Base-by-base conservation (phyloP, 2,113 vertebrate genomes). In the Desmodus rotundus region DNA sequence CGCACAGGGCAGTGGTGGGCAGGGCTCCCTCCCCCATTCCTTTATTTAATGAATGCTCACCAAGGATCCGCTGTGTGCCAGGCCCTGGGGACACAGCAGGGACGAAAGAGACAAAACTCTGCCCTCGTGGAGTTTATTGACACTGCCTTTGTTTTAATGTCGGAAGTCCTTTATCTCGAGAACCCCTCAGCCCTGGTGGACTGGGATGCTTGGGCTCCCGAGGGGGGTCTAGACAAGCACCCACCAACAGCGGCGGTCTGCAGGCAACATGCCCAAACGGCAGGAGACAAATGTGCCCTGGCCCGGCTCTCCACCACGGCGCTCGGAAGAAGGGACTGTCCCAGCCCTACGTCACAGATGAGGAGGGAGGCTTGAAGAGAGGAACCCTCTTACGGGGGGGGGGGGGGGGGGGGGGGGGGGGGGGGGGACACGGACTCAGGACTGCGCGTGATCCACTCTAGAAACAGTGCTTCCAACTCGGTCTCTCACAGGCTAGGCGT, bases 221-320 rank as follows among this genome's bases (percentile, higher is more conserved):
- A 36, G 58, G 22, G 33, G 12, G 0, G 50, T 19, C 50, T 33
- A 47, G 54, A 31, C 6, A n/a, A 24, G 52, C 19, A n/a, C 13
- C 20, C 24, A 41, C 74, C 22, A 2, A 5, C 8, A 47, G 47
- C 1, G 16, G 36, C 4, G 20, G 24, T 7, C 87, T 41, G 19
- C 26, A 61, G n/a, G 45, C 5, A 13, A 24, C 47, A 3, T 4
- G 0, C 43, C 16, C 12, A 36, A 36, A 31, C 1, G 16, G 58
- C 6, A 28, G 45, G 50, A 38, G 0, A 47, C 89, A 16, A 1
- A 38, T 0, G 1, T 3, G 28, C 19, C 0, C 8, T 2, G 15
- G 11, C 11, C 72, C 0, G 4, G 26, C 19, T 52, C 61, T 19
- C 54, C 38, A 15, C 70, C 74, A 8, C 56, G 4, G 74, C 0